Conservation (phyloP, 1,140 invertebrate genomes). For the roundworm (Caenorhabditis elegans) region WBcel235 BX284602.5:14469001-14469500, state of each 20-base stretch:
- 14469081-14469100: neutral
- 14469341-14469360: too few relatives aligned
- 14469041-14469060: neutral
- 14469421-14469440: neutral
- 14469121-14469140: neutral
- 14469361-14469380: too few relatives aligned
- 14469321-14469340: neutral
- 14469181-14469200: too few relatives aligned
- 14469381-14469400: too few relatives aligned
- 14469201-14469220: neutral
- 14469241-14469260: neutral
- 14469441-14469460: neutral
- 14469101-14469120: neutral
- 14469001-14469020: neutral
- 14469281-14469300: neutral
- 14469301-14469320: neutral
- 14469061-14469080: too few relatives aligned
- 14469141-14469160: neutral
- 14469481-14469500: too few relatives aligned
- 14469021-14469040: neutral
- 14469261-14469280: too few relatives aligned
- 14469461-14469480: neutral
- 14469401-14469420: neutral
- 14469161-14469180: neutral
- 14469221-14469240: conserved; percentile 3